These are phyloP conservation scores for Chiloscyllium plagiosum DNA, from an alignment of 2,113 vertebrate genomes.

Conservation along the genomic window DNA sequence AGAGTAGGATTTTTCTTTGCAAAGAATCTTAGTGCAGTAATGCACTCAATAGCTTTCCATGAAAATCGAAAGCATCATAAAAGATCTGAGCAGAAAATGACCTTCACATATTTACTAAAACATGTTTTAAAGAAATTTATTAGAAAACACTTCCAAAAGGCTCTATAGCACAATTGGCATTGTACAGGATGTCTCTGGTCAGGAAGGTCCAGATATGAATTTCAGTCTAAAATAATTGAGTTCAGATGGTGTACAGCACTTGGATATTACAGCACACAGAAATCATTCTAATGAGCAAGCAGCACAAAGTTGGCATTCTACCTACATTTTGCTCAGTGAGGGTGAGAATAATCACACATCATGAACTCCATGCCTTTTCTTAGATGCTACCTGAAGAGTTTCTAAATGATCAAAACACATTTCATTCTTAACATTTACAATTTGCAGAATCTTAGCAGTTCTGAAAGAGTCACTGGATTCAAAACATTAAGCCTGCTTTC, in stretches of 20 bases:
- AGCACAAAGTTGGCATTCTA: not conserved
- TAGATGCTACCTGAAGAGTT: not conserved
- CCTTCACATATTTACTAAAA: not conserved
- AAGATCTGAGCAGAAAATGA: not conserved
- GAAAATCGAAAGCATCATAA: not conserved
- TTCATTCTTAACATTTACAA: not conserved
- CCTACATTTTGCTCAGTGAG: not conserved
- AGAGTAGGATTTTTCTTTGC: too few relatives aligned
- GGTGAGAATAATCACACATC: not conserved
- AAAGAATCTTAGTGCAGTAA: not conserved
- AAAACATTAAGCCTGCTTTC: too few relatives aligned
- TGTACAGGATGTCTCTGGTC: not conserved
- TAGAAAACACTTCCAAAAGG: not conserved
- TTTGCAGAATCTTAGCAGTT: not conserved
- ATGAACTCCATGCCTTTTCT: not conserved
- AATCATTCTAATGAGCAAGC: not conserved
- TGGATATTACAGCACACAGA: not conserved
- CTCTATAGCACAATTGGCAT: not conserved
- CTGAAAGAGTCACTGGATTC: too few relatives aligned
- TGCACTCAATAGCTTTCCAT: not conserved
- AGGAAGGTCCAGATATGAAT: not conserved
- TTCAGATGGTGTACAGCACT: not conserved
- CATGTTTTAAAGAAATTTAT: not conserved
- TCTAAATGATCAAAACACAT: not conserved
- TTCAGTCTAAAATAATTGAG: not conserved